These are phyloP conservation scores for Poicephalus gulielmi DNA, from an alignment of 2,113 vertebrate species.

Conservation along the genomic window DNA sequence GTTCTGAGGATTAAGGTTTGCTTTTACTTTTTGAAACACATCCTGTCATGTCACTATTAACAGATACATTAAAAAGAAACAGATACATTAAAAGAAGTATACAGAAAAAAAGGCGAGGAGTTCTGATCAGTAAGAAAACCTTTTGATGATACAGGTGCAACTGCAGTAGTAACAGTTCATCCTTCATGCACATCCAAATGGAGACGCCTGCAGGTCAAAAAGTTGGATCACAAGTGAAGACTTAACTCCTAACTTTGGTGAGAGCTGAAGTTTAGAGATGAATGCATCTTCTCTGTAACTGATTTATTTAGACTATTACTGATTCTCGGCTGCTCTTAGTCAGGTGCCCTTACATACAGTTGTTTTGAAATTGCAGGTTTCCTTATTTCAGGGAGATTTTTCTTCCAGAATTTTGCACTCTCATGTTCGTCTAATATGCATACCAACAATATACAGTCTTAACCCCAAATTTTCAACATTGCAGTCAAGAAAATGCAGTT, in stretches of 20 bases:
- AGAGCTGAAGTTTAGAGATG: not conserved
- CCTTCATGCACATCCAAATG: not conserved
- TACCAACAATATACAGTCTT: not conserved
- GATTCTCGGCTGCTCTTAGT: not conserved
- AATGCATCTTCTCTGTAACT: not conserved
- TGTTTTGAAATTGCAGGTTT: not conserved
- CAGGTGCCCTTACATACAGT: not conserved
- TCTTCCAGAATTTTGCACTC: not conserved
- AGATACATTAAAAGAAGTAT: not conserved
- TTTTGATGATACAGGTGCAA: not conserved
- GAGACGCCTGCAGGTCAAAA: not conserved
- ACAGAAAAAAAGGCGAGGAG: not conserved
- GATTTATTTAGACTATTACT: not conserved
- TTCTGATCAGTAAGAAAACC: not conserved
- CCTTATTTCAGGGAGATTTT: not conserved
- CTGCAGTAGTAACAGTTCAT: not conserved
- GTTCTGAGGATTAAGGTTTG: not conserved
- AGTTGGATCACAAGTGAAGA: not conserved
- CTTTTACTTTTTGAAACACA: not conserved
- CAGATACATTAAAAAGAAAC: not conserved
- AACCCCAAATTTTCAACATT: not conserved
- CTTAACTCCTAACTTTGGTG: not conserved
- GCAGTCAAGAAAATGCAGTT: not conserved
- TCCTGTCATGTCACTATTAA: not conserved
- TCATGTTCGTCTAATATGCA: not conserved